Conservation (phyloP, 1,140 invertebrate genomes). For the Belonocnema kinseyi region DNA sequence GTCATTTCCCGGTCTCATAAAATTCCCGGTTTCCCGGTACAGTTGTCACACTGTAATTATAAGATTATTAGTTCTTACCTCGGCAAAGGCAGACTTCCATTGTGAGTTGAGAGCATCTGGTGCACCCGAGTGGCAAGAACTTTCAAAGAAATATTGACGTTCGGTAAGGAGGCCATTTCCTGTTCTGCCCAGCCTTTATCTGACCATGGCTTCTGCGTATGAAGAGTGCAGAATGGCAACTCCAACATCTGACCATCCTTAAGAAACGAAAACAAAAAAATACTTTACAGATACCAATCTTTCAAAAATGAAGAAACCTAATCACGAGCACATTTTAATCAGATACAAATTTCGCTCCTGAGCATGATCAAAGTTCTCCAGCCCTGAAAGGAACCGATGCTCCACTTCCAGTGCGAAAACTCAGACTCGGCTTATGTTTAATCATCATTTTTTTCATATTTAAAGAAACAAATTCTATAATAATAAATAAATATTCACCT, state of each 20-base stretch:
- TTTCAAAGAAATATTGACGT: conserved; percentile 83
- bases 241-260: conserved; percentile 74
- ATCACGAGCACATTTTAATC: conserved; percentile 41
- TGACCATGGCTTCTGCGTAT: conserved; percentile 76
- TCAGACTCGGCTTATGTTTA: conserved; percentile 62
- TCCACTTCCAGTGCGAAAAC: conserved; percentile 60
- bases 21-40: too few species aligned
- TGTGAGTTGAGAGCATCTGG: conserved; percentile 82
- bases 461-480: conserved; percentile 16
- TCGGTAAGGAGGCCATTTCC: conserved; percentile 83
- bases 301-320: conserved; percentile 13
- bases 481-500: conserved; percentile 56
- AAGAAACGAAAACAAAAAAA: conserved; percentile 45
- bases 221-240: conserved; percentile 80
- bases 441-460: conserved; percentile 44
- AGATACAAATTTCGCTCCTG: conserved; percentile 62
- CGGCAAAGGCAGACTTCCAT: conserved; percentile 82
- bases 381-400: conserved; percentile 60
- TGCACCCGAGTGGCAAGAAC: conserved; percentile 80
- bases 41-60: too few species aligned
- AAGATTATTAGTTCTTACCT: conserved; percentile 75
- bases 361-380: conserved; percentile 61
- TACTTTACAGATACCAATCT: conserved; percentile 31
- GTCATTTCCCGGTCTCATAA: too few species aligned
- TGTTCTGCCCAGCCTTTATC: conserved; percentile 86